Conservation (phyloP, 2,797 vertebrate species). For the Periparus ater region DNA sequence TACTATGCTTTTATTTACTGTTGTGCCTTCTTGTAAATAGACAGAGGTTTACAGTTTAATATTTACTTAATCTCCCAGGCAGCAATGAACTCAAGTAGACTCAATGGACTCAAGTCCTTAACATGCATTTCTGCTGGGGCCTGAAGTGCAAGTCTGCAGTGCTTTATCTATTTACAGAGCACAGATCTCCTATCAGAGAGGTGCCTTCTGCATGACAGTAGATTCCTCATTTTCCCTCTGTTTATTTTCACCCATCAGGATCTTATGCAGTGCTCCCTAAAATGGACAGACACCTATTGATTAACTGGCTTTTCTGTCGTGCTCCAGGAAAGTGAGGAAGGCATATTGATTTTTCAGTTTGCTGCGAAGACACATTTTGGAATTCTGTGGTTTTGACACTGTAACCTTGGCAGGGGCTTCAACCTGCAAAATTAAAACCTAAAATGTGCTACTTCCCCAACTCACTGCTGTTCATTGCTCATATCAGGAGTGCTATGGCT, state of each 20-base stretch:
- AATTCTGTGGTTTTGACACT: slow-evolving; percentile 33
- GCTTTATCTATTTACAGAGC: not conserved
- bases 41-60: not conserved
- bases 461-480: not conserved
- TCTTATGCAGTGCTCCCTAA: not conserved
- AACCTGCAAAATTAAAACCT: slow-evolving; percentile 31
- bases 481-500: not conserved
- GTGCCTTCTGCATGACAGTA: not conserved
- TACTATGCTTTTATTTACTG: not conserved
- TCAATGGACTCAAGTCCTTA: not conserved
- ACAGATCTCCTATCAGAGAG: not conserved
- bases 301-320: not conserved
- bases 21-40: not conserved
- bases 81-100: not conserved
- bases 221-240: not conserved
- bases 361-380: slow-evolving; percentile 16
- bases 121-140: not conserved
- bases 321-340: slow-evolving; percentile 28
- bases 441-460: not conserved
- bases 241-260: not conserved
- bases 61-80: not conserved
- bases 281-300: not conserved
- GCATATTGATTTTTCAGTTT: slow-evolving; percentile 14
- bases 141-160: not conserved
- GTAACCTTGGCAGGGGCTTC: not conserved